Evolutionary conservation across 2,797 vertebrate species (phyloP), one percentile per base, ranked within the genome.

Genomic region (Sebastes glaucus): DNA sequence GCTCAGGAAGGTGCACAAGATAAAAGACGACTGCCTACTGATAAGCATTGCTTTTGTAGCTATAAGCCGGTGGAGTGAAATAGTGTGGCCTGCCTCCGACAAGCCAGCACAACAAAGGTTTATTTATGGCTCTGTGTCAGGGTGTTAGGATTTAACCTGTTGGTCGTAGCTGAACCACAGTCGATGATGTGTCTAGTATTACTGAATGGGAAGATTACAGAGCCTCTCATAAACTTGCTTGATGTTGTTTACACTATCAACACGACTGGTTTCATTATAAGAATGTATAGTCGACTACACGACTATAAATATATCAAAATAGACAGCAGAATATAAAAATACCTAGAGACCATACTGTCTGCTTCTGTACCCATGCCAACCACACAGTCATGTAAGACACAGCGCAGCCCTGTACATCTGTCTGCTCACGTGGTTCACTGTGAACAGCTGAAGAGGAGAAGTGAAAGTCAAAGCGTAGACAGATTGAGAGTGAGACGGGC

Each of bases 401-500:
- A 75, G n/a, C 42, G 23, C 67, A 22, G 1, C 23, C 65, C 25
- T 57, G 62, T 3, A 46, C 42, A 49, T 49, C 30, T 77, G 80
- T 77, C 63, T 77, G 27, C 74, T 71, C 42, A 25, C 27, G 42
- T 68, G 55, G 60, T 46, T 73, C 49, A 59, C 22, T 46, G 82
- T 33, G 46, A 82, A 77, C 59, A 78, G 78, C 32, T 79, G 33
- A 52, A 18, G 49, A 73, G 67, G 69, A 49, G 69, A 82, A 53
- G 42, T 81, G 71, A 88, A 89, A 79, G 80, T 84, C 70, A 71
- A 74, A 11, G 33, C 20, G 53, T 59, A 33, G 38, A 82, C 57
- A 25, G 14, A 35, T 13, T 64, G 65, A 59, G 49, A 10, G 23
- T 59, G 61, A 74, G 35, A 59, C 16, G 4, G 27, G 23, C 42